Conservation (phyloP, 2,888 invertebrate genomes). For the Clitarchus hookeri region DNA sequence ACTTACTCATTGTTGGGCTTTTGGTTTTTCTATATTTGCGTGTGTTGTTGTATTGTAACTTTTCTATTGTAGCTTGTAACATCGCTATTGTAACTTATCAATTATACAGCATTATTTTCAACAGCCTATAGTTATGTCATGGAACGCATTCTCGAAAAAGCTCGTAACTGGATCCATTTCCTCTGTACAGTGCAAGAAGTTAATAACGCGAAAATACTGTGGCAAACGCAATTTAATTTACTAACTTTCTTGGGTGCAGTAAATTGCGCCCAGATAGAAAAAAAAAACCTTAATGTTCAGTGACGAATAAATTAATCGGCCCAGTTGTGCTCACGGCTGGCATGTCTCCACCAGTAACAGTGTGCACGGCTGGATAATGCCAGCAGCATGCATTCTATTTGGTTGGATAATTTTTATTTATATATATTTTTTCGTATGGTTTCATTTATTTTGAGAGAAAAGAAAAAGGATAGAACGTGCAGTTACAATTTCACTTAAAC, state of each 20-base stretch:
- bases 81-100: too few species aligned
- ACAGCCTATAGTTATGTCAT: too few species aligned
- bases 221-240: slow-evolving; percentile 24
- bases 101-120: too few species aligned
- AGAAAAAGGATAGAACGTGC: neutral
- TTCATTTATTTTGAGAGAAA: too few species aligned
- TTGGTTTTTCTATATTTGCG: too few species aligned
- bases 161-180: neutral
- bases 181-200: slow-evolving; percentile 24
- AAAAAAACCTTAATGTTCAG: neutral
- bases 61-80: too few species aligned
- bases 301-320: neutral
- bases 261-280: neutral
- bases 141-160: neutral
- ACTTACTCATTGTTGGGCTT: too few species aligned
- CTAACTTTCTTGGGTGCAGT: neutral
- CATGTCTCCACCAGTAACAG: neutral
- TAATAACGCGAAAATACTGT: slow-evolving; percentile 15
- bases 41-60: too few species aligned
- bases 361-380: neutral
- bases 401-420: neutral
- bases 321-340: slow-evolving; percentile 15
- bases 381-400: neutral
- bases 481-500: slow-evolving; percentile 8
- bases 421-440: neutral